Conservation (phyloP, 2,888 invertebrate species). For the Celastrina argiolus region DNA sequence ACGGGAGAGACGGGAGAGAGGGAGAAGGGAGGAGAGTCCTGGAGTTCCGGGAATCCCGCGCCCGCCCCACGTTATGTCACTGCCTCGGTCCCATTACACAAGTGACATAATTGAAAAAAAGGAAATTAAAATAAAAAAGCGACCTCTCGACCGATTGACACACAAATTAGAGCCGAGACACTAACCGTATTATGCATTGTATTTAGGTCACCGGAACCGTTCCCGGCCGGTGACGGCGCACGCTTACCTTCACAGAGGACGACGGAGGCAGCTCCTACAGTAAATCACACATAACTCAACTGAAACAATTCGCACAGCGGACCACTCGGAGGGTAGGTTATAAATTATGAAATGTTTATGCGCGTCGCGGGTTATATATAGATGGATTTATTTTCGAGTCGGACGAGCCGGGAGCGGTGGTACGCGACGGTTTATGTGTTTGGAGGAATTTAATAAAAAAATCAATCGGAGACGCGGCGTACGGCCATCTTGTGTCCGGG, state of each 20-base stretch:
- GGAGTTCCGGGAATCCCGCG: conserved; percentile 56
- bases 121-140: conserved; percentile 27
- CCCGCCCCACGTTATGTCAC: conserved; percentile 44
- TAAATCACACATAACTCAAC: conserved; percentile 21
- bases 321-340: conserved; percentile 22
- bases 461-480: conserved; percentile 63
- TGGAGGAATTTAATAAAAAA: conserved; percentile 55
- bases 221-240: neutral
- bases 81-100: conserved; percentile 30
- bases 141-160: conserved; percentile 30
- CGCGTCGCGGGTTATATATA: conserved; percentile 21
- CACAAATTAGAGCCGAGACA: conserved; percentile 31
- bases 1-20: conserved; percentile 38
- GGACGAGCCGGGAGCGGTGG: conserved; percentile 27
- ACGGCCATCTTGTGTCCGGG: conserved; percentile 65
- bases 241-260: conserved; percentile 21
- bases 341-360: conserved; percentile 14
- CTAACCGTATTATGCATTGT: conserved; percentile 61
- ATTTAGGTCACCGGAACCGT: conserved; percentile 56
- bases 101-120: conserved; percentile 26
- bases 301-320: conserved; percentile 14
- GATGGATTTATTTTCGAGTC: conserved; percentile 28
- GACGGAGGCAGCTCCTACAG: neutral
- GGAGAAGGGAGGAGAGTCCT: conserved; percentile 30
- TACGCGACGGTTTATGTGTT: conserved; percentile 41